phyloP scores from a whole-genome alignment of 2,888 invertebrate species.

The Polia nebulosa region DNA sequence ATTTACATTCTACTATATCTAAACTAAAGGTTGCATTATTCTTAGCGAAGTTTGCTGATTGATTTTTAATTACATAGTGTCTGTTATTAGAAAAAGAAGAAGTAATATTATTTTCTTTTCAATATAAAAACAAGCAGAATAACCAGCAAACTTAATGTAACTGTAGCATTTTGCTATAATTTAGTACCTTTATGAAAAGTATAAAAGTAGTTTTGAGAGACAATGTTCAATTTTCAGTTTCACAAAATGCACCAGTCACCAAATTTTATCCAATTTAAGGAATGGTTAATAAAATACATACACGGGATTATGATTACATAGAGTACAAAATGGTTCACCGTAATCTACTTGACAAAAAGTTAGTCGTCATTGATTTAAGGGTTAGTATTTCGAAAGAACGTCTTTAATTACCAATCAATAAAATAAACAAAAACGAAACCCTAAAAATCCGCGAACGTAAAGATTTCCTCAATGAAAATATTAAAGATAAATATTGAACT shows the following conservation, averaged over 20 bases:
- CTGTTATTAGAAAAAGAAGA: background rate
- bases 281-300: constrained; percentile 38
- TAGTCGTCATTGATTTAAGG: background rate
- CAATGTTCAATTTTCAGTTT: background rate
- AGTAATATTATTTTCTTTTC: background rate
- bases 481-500: constrained; percentile 3
- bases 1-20: constrained; percentile 57
- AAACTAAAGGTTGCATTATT: constrained; percentile 49
- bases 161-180: constrained; percentile 39
- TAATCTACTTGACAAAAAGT: constrained; percentile 17
- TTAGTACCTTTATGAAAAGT: background rate
- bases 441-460: background rate
- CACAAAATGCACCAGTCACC: constrained; percentile 35
- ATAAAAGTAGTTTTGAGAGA: background rate
- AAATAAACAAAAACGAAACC: constrained; percentile 1
- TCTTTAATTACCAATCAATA: constrained; percentile 41
- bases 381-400: constrained; percentile 24
- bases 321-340: constrained; percentile 21
- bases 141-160: constrained; percentile 35
- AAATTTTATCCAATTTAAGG: constrained; percentile 17
- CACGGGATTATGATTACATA: constrained; percentile 32
- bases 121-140: background rate
- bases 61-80: background rate
- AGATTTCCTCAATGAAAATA: constrained; percentile 19
- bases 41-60: constrained; percentile 51